Base-by-base conservation (phyloP, 1,140 invertebrate genomes). In the Hyles euphorbiae region DNA sequence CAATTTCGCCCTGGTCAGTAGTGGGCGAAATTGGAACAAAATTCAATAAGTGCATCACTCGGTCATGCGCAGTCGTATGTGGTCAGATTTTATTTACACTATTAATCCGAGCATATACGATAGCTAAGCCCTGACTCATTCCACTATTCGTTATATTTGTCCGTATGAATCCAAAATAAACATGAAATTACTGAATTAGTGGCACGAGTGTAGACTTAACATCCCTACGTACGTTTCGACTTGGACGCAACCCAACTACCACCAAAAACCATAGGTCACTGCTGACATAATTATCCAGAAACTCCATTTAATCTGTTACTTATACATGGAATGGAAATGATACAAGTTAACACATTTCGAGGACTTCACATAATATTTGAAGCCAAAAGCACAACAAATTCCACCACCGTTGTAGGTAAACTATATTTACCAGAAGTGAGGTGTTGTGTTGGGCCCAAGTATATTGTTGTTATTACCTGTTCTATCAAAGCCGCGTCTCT, bases 401-500 rank as follows among this genome's bases (percentile, higher is more conserved):
- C 59, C 60, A 53, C 60, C 63, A 65, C 63, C 56, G 32, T 34
- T 53, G 36, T 40, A 40, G 36, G 36, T 40, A 60, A 54, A 56
- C 56, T 43, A 53, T 33, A 53, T 22, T 59, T 53, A 62, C 49
- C 60, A 54, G 36, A 34, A 48, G 55, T 57, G 51, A 60, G 58
- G 70, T 59, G 64, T 80, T 74, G 76, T 67, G 75, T 81, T 77
- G 81, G 58, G 78, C 75, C 83, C 83, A 82, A 84, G 78, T 80
- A 67, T 43, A 61, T 76, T 65, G 60, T 74, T 60, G 65, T 77
- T 78, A 87, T 90, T 90, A 90, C 89, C 89, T 90, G 82, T 68
- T 85, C 85, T 89, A 90, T 90, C 87, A 90, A 88, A 90, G 89
- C 84, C 88, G 82, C 81, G 89, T 90, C 87, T 90, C 89, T 88